phyloP scores from a whole-genome alignment of 2,113 vertebrate species.

The Syrmaticus mikado region DNA sequence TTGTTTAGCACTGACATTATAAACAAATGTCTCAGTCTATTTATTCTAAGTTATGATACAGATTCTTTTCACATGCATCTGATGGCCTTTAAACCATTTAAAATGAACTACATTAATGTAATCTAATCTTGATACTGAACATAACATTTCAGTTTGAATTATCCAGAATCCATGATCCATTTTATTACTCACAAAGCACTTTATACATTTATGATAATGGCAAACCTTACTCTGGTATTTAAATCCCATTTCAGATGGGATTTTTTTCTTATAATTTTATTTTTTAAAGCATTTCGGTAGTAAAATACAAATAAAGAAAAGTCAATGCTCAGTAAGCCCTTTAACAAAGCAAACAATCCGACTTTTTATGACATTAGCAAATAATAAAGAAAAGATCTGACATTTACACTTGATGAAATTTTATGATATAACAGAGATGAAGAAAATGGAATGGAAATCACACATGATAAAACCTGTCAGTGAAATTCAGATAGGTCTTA shows the following conservation, averaged over 20 bases:
- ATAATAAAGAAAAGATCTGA: slow-evolving; percentile 87
- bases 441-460: slow-evolving; percentile 81
- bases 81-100: slow-evolving; percentile 87
- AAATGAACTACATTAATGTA: slow-evolving; percentile 86
- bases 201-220: slow-evolving; percentile 86
- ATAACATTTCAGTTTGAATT: slow-evolving; percentile 89
- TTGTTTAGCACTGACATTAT: slow-evolving; percentile 85
- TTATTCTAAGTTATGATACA: slow-evolving; percentile 88
- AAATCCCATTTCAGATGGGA: slow-evolving; percentile 83
- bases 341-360: slow-evolving; percentile 85
- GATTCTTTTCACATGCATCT: slow-evolving; percentile 84
- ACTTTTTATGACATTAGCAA: slow-evolving; percentile 87
- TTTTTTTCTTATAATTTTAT: slow-evolving; percentile 79
- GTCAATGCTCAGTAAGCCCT: slow-evolving; percentile 81
- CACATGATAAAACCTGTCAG: slow-evolving; percentile 75
- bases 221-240: slow-evolving; percentile 85
- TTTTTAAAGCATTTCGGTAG: slow-evolving; percentile 78
- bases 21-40: slow-evolving; percentile 88
- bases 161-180: slow-evolving; percentile 87
- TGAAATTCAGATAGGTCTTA: slow-evolving; percentile 61
- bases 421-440: slow-evolving; percentile 83
- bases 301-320: slow-evolving; percentile 86
- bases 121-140: slow-evolving; percentile 87
- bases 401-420: slow-evolving; percentile 89
- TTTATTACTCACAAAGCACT: slow-evolving; percentile 87